Conservation (phyloP, 1,140 invertebrate species). For the Pachypeltis micranthus region DNA sequence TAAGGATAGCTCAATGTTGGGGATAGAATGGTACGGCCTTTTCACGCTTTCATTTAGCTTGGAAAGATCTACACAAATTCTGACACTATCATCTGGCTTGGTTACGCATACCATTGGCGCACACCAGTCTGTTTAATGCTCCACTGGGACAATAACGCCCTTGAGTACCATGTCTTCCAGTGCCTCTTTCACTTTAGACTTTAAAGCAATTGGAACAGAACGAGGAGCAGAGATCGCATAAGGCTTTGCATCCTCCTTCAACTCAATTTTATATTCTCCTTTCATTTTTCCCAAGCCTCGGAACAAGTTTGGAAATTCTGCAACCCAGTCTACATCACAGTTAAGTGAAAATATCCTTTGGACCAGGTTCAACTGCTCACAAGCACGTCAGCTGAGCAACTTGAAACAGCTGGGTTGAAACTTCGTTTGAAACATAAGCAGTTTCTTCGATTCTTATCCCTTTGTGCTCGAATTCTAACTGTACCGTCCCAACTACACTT, state of each 20-base stretch:
- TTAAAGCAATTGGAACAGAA: neutral
- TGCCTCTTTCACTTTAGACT: slow-evolving; percentile 18
- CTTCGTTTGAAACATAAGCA: neutral
- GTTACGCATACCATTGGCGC: neutral
- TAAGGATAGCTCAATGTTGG: neutral
- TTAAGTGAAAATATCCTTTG: neutral
- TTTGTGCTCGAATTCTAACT: neutral
- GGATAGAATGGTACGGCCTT: neutral
- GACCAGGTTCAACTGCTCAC: neutral
- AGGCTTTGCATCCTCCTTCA: neutral
- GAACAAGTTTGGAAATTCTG: neutral
- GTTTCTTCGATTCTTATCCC: neutral
- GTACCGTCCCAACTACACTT: neutral
- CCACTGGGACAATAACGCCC: slow-evolving; percentile 24
- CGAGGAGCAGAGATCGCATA: neutral
- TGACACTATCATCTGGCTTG: slow-evolving; percentile 25
- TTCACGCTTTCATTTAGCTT: neutral
- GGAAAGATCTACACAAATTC: slow-evolving; percentile 30
- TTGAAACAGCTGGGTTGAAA: neutral
- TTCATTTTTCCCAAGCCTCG: neutral
- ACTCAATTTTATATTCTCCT: neutral
- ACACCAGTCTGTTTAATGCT: slow-evolving; percentile 33
- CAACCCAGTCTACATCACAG: neutral
- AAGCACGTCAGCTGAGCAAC: neutral
- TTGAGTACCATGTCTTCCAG: slow-evolving; percentile 27